phyloP scores from a whole-genome alignment of 2,888 invertebrate species.

The Dermolepida albohirtum region DNA sequence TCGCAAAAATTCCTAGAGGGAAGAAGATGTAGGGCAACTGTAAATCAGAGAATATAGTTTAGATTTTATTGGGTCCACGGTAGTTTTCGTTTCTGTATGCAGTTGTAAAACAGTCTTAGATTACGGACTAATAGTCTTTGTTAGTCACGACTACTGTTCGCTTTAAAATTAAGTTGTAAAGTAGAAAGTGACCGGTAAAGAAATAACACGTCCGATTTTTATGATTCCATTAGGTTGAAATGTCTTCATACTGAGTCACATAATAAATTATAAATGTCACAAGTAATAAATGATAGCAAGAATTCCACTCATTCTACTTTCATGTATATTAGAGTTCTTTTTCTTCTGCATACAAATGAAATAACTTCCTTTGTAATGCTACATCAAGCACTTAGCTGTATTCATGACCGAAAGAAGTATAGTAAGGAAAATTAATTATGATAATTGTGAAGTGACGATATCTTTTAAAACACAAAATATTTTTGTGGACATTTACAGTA shows the following conservation, averaged over 20 bases:
- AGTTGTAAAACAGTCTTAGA: background rate
- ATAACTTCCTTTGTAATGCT: no score
- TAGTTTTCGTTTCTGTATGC: background rate
- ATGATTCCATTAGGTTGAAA: constrained; percentile 18
- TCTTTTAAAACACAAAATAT: no score
- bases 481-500: no score
- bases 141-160: constrained; percentile 12
- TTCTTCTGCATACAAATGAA: no score
- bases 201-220: constrained; percentile 16
- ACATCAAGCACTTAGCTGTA: no score
- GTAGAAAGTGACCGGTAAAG: constrained; percentile 8
- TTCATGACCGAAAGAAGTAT: no score
- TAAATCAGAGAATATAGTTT: constrained; percentile 4
- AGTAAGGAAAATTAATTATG: no score
- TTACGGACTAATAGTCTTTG: constrained; percentile 5
- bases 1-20: background rate
- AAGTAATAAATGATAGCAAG: constrained; percentile 13
- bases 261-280: constrained; percentile 13
- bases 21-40: constrained; percentile 5
- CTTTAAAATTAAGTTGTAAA: constrained; percentile 17
- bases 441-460: no score
- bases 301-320: no score
- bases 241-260: constrained; percentile 13
- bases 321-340: no score
- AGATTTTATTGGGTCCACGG: constrained; percentile 9